Conservation (phyloP, 2,888 invertebrate species). For the Ectobius pallidus region DNA sequence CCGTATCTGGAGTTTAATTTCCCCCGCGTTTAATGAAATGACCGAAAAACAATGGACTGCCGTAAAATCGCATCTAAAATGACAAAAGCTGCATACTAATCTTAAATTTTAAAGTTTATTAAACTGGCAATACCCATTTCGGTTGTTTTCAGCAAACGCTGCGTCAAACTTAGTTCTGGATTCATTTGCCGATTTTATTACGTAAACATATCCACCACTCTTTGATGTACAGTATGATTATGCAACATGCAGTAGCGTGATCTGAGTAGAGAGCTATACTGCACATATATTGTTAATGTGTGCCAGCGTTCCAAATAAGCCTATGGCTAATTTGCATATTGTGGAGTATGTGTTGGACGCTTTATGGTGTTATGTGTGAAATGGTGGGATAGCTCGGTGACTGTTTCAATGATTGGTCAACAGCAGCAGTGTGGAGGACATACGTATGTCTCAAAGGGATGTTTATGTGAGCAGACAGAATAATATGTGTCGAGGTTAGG, state of each 20-base stretch:
- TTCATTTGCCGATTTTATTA: background rate
- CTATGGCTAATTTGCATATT: constrained; percentile 19
- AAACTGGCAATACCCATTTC: too few species aligned
- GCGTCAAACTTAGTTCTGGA: background rate
- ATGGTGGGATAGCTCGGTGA: constrained; percentile 4
- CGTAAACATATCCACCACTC: background rate
- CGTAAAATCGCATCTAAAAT: too few species aligned
- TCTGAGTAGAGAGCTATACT: background rate
- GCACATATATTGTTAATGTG: constrained; percentile 14
- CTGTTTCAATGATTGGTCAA: constrained; percentile 17
- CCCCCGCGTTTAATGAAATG: too few species aligned
- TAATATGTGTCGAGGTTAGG: background rate
- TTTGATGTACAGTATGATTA: constrained; percentile 17
- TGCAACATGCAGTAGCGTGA: background rate
- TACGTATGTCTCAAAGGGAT: constrained; percentile 12
- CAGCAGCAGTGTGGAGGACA: background rate
- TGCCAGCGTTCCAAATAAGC: constrained; percentile 18
- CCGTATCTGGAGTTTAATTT: too few species aligned
- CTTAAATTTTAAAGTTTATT: too few species aligned
- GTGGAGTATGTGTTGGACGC: background rate
- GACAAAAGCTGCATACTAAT: too few species aligned
- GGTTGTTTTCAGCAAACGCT: too few species aligned
- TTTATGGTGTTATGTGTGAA: constrained; percentile 15
- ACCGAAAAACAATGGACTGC: too few species aligned
- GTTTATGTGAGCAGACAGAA: background rate